Percentiles rank a stretch among this genome's conserved stretches.
phyloP scores from a whole-genome alignment of 1,140 invertebrate species.

The Leptinotarsa defecta region DNA sequence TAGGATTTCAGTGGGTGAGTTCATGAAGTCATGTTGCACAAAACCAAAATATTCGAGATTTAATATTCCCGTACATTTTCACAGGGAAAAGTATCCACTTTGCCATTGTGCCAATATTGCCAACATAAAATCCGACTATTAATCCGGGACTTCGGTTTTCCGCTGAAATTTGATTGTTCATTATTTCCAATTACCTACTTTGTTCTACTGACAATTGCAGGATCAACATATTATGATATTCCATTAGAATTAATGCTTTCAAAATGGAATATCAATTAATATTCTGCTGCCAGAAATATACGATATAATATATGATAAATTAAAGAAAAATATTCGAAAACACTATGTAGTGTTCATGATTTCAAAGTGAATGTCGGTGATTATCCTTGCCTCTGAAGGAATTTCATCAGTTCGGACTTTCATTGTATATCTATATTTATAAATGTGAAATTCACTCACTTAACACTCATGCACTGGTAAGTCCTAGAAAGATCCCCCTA shows the following conservation, averaged over 20 bases:
- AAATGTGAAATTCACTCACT: no score
- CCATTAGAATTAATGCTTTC: constrained; percentile 2
- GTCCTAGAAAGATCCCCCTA: no score
- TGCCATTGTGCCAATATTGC: not conserved
- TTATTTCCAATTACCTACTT: constrained; percentile 3
- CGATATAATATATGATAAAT: no score
- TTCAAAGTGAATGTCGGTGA: no score
- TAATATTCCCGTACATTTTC: not conserved
- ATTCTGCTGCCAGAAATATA: no score
- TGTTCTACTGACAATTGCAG: not conserved
- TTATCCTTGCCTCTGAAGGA: no score
- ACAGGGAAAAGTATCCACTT: not conserved
- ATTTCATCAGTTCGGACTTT: no score
- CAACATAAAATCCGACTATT: not conserved
- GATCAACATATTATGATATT: constrained; percentile 1
- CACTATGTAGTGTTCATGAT: no score
- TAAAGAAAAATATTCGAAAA: no score
- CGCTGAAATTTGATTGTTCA: not conserved
- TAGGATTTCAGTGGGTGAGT: not conserved
- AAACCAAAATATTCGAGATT: not conserved
- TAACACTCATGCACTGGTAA: no score
- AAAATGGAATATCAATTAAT: not conserved
- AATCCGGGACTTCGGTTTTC: not conserved
- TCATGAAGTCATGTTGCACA: not conserved
- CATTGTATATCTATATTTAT: no score